A percentile compares a stretch with the other conserved stretches of the same genome.
Conservation (phyloP, 2,113 vertebrate species). For the Aphyosemion australe region DNA sequence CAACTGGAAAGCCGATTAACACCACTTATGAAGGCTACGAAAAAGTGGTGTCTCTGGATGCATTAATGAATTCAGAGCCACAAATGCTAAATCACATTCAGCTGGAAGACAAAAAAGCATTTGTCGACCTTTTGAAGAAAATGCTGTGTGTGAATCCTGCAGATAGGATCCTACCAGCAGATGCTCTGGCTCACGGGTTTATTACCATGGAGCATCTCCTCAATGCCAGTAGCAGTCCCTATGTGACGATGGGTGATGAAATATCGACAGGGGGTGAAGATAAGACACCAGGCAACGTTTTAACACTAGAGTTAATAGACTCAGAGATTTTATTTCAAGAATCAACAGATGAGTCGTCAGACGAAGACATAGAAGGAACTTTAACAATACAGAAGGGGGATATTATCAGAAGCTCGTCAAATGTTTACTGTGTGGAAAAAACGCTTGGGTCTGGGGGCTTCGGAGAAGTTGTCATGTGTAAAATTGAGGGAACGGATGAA, state of each 20-base stretch:
- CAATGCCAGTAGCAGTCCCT: background rate
- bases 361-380: no score
- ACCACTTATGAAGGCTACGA: background rate
- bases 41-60: background rate
- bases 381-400: no score
- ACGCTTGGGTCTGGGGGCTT: no score
- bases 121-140: background rate
- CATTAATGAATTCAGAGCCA: background rate
- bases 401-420: no score
- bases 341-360: no score
- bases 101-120: background rate
- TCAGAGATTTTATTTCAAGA: no score
- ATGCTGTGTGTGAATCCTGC: background rate
- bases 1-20: background rate
- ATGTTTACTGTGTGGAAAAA: no score
- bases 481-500: no score
- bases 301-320: no score
- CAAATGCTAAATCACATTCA: background rate
- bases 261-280: no score
- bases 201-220: background rate
- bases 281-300: no score
- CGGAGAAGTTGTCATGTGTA: no score
- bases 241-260: background rate
- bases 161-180: background rate
- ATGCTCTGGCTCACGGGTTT: background rate